Conservation (phyloP, 2,797 vertebrate genomes). For the Chrosomus eos region DNA sequence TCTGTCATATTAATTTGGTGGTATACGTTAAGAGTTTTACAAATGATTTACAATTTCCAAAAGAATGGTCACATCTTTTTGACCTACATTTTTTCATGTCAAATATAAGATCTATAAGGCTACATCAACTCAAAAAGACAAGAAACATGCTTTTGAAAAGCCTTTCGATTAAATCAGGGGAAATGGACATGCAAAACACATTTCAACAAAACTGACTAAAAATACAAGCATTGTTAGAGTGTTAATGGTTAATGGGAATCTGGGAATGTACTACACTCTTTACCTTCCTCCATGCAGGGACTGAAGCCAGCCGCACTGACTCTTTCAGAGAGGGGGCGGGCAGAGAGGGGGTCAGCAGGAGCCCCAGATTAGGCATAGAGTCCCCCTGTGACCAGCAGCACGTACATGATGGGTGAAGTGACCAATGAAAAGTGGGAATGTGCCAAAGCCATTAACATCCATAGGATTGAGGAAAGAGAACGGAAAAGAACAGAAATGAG, state of each 20-base stretch:
- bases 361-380: constrained; percentile 86
- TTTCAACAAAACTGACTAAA: background rate
- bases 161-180: background rate
- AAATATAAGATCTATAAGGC: background rate
- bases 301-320: constrained; percentile 80
- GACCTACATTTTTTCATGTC: background rate
- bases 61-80: too few relatives aligned
- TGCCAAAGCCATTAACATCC: constrained; percentile 67
- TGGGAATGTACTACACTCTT: constrained; percentile 64
- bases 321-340: constrained; percentile 77
- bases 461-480: constrained; percentile 53
- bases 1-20: background rate
- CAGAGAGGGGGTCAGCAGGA: constrained; percentile 77
- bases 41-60: background rate
- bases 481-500: constrained; percentile 53
- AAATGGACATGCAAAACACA: background rate
- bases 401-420: constrained; percentile 54
- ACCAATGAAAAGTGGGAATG: constrained; percentile 57
- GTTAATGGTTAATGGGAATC: background rate
- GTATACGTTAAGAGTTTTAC: background rate
- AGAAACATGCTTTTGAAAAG: background rate
- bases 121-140: background rate
- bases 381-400: constrained; percentile 66
- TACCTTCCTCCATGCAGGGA: constrained; percentile 98
- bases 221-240: background rate